Evolutionary conservation across 2,888 invertebrate genomes (phyloP).

Genomic region (Bhutanitis thaidina): DNA sequence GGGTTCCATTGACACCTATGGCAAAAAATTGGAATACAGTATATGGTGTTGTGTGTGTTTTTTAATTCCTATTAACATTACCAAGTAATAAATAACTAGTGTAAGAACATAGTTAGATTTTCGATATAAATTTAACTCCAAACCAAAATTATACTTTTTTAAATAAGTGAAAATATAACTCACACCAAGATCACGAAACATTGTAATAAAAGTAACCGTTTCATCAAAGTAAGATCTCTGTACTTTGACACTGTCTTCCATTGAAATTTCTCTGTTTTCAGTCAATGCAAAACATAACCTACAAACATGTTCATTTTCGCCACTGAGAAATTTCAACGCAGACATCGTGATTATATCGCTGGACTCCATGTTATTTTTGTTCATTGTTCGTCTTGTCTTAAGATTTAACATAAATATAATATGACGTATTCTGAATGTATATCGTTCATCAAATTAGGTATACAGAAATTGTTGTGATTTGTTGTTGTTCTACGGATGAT

Average conservation of each 20-base stretch:
- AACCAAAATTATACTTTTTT: no score
- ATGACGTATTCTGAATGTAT: no score
- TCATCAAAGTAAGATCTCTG: slow-evolving; percentile 42
- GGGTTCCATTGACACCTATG: slow-evolving; percentile 44
- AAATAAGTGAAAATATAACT: slow-evolving; percentile 34
- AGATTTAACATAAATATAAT: no score
- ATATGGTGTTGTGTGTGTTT: neutral
- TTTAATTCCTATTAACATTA: no score
- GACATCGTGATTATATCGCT: slow-evolving; percentile 28
- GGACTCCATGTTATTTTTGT: slow-evolving; percentile 38
- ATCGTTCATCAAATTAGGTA: no score
- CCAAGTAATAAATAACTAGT: no score
- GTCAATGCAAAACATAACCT: slow-evolving; percentile 62
- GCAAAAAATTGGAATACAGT: slow-evolving; percentile 22
- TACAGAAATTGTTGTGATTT: no score
- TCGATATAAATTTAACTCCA: no score
- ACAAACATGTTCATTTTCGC: slow-evolving; percentile 49
- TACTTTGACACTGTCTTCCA: slow-evolving; percentile 44
- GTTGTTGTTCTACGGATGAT: no score
- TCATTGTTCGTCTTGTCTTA: no score
- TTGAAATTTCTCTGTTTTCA: slow-evolving; percentile 32
- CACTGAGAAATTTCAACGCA: slow-evolving; percentile 48
- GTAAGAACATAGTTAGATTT: neutral
- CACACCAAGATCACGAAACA: slow-evolving; percentile 52
- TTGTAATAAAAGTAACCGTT: slow-evolving; percentile 41